A percentile compares a stretch with the other conserved stretches of the same genome.
These are phyloP conservation scores for Psix sp. DNA, from an alignment of 1,140 invertebrate genomes.

Conservation along the genomic window DNA sequence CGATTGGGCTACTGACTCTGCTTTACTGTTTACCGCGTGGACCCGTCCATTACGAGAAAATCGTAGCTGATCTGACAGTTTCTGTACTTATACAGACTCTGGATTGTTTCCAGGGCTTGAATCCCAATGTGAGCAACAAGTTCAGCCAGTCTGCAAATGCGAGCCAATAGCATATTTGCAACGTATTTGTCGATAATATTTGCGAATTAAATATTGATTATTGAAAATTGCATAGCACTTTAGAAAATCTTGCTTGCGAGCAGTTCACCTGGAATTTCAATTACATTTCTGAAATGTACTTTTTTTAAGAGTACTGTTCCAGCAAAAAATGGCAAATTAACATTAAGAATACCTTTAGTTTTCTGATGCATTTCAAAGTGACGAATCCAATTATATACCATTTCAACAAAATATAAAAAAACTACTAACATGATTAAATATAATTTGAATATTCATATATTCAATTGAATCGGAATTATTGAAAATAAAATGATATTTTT, in stretches of 20 bases:
- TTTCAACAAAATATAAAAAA: too few species aligned
- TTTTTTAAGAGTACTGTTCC: too few species aligned
- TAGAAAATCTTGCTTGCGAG: constrained; percentile 4
- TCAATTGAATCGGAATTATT: too few species aligned
- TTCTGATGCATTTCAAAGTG: too few species aligned
- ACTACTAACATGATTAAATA: too few species aligned
- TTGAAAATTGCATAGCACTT: constrained; percentile 4
- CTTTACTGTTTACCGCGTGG: constrained; percentile 33
- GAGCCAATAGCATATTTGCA: constrained; percentile 25
- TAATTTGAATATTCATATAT: too few species aligned
- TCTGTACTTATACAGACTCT: constrained; percentile 45
- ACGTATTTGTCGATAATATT: constrained; percentile 20
- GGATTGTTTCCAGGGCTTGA: constrained; percentile 62
- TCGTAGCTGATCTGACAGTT: constrained; percentile 20
- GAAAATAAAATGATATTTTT: too few species aligned
- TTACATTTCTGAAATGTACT: too few species aligned
- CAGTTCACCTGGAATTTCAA: too few species aligned
- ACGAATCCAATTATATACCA: too few species aligned
- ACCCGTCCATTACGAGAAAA: constrained; percentile 29
- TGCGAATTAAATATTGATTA: constrained; percentile 34
- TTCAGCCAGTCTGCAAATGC: constrained; percentile 17
- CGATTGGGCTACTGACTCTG: constrained; percentile 23
- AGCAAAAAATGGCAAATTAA: too few species aligned
- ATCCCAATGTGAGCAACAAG: constrained; percentile 67
- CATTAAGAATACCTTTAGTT: too few species aligned